Evolutionary conservation across 1,140 invertebrate genomes (phyloP).

Genomic region (Pseudomyrmex gracilis): DNA sequence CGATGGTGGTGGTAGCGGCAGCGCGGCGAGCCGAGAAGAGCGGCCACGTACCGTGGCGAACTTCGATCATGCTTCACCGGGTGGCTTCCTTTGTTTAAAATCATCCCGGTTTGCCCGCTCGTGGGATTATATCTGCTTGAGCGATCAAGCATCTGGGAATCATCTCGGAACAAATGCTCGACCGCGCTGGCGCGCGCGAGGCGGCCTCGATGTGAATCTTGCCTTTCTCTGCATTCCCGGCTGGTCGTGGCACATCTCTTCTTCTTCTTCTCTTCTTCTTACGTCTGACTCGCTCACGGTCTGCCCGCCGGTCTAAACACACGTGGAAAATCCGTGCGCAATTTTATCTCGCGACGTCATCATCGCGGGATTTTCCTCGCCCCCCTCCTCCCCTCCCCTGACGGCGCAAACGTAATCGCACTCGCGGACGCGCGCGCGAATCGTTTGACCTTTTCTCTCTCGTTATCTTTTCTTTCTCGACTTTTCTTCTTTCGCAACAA

Average conservation of each 20-base stretch:
- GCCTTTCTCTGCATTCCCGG: conserved; percentile 54
- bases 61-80: conserved; percentile 81
- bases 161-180: conserved; percentile 74
- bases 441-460: conserved; percentile 12
- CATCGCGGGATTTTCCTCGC: conserved; percentile 52
- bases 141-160: conserved; percentile 78
- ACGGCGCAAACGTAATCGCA: conserved; percentile 39
- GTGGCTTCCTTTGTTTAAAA: conserved; percentile 82
- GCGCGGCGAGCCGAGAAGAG: conserved; percentile 62
- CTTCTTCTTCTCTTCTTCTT: neutral
- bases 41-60: conserved; percentile 79
- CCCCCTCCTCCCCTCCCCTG: neutral
- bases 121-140: conserved; percentile 79
- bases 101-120: conserved; percentile 76
- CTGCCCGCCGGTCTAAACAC: conserved; percentile 35
- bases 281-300: neutral
- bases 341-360: conserved; percentile 47
- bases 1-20: no score
- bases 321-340: conserved; percentile 63
- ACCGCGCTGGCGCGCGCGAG: conserved; percentile 34
- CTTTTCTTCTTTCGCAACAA: neutral
- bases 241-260: neutral
- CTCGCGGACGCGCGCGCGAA: conserved; percentile 5
- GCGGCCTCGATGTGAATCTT: conserved; percentile 68
- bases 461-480: neutral